Evolutionary conservation across 2,888 invertebrate species (phyloP), one percentile per base, ranked within the genome.

Genomic region (Drosophila prolongata): DNA sequence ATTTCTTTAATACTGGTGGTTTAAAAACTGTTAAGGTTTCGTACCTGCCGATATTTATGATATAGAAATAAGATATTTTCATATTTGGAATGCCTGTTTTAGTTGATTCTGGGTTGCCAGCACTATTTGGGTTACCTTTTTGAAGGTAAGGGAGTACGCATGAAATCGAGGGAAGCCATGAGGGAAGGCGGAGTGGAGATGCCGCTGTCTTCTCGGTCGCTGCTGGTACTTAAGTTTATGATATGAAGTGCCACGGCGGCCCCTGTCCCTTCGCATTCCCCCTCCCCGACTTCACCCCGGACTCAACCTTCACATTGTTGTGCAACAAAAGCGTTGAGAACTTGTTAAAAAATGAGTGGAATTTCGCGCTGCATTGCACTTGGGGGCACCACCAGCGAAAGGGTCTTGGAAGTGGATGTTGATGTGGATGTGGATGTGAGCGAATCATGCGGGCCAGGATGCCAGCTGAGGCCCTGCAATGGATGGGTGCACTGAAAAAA

Each of bases 311-410:
- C 82, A 73, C 85, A 87, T 85, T 85, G 89, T 87, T 84, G 74
- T 73, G 70, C 77, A 80, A 87, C 87, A 89, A 87, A 88, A 82
- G 88, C 83, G 76, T 72, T 77, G 74, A 84, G 83, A 85, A 87
- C 86, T 81, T 85, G 80, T 81, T 88, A 82, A 89, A 87, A 70
- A 86, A 88, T 88, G 88, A 88, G 77, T 79, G 90, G 90, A 88
- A 90, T 90, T 88, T 88, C 87, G 87, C 88, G 88, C 89, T 88
- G 90, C 88, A 68, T 81, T 88, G 90, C 88, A 86, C 88, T 81
- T 67, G 69, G 66, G 66, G 69, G 68, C 56, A 57, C 61, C 54
- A 62, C 58, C 24, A 13, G 19, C 6, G 11, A 42, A 13, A 40
- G n/a, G 57, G 40, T 47, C 49, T 49, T 35, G 42, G 57, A 27